Conservation (phyloP, 2,797 vertebrate genomes). For the Diceros bicornis region DNA sequence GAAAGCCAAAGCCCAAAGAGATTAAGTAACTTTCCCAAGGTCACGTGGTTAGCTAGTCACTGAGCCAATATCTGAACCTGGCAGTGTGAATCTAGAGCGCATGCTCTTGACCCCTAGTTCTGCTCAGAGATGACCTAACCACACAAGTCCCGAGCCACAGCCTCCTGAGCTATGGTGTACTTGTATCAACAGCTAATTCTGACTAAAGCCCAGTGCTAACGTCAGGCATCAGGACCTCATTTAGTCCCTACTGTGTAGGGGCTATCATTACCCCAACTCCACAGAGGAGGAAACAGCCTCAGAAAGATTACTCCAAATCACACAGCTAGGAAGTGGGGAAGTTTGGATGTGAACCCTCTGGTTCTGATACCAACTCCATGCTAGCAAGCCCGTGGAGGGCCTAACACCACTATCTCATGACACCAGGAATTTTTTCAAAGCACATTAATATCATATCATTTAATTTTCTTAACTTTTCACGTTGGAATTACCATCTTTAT, state of each 20-base stretch:
- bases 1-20: background rate
- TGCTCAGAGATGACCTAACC: background rate
- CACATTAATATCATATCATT: background rate
- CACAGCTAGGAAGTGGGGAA: background rate
- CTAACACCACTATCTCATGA: background rate
- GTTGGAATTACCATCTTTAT: background rate
- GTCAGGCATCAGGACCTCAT: background rate
- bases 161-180: background rate
- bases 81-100: background rate
- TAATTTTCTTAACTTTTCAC: background rate
- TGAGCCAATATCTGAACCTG: background rate
- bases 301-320: background rate
- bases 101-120: background rate
- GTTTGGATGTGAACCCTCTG: background rate
- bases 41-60: background rate
- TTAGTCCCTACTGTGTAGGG: background rate
- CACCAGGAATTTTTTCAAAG: background rate
- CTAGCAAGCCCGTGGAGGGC: background rate
- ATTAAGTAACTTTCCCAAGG: background rate
- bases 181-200: background rate
- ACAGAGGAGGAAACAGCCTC: background rate
- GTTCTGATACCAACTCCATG: background rate
- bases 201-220: background rate
- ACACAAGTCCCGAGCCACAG: background rate
- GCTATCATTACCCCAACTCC: background rate